Evolutionary conservation across 2,797 vertebrate species (phyloP).

Genomic region (Saguinus oedipus): DNA sequence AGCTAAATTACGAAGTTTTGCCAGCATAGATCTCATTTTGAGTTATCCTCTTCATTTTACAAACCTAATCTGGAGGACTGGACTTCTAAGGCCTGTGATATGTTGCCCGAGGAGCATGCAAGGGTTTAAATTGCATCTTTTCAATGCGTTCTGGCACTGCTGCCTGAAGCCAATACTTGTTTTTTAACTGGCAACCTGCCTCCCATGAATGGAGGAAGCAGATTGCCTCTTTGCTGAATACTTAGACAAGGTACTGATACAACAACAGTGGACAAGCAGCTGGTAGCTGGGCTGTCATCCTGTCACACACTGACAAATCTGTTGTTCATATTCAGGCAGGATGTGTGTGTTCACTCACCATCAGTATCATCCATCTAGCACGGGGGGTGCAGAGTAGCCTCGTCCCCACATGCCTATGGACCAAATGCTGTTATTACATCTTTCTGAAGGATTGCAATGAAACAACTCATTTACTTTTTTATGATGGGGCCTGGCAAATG

Average conservation of each 20-base stretch:
- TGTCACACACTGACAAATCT: slow-evolving; percentile 97
- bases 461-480: slow-evolving; percentile 59
- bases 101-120: slow-evolving; percentile 79
- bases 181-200: slow-evolving; percentile 87
- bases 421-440: slow-evolving; percentile 54
- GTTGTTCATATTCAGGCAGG: slow-evolving; percentile 94
- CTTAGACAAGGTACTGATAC: slow-evolving; percentile 90
- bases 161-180: slow-evolving; percentile 86
- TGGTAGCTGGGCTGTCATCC: slow-evolving; percentile 95
- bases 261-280: slow-evolving; percentile 97
- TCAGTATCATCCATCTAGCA: slow-evolving; percentile 83
- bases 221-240: slow-evolving; percentile 89
- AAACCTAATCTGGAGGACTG: slow-evolving; percentile 77
- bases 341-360: slow-evolving; percentile 86
- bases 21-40: slow-evolving; percentile 71
- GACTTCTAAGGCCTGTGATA: slow-evolving; percentile 78
- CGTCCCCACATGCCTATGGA: slow-evolving; percentile 48
- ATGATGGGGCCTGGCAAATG: slow-evolving; percentile 46
- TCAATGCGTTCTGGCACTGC: slow-evolving; percentile 85
- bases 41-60: slow-evolving; percentile 81
- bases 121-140: slow-evolving; percentile 84
- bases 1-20: slow-evolving; percentile 55
- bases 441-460: slow-evolving; percentile 51
- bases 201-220: slow-evolving; percentile 85
- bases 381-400: slow-evolving; percentile 39